A percentile compares a stretch with the other conserved stretches of the same genome.
These are phyloP conservation scores for Carettochelys insculpta DNA, from an alignment of 2,113 vertebrate genomes.

Conservation along the genomic window DNA sequence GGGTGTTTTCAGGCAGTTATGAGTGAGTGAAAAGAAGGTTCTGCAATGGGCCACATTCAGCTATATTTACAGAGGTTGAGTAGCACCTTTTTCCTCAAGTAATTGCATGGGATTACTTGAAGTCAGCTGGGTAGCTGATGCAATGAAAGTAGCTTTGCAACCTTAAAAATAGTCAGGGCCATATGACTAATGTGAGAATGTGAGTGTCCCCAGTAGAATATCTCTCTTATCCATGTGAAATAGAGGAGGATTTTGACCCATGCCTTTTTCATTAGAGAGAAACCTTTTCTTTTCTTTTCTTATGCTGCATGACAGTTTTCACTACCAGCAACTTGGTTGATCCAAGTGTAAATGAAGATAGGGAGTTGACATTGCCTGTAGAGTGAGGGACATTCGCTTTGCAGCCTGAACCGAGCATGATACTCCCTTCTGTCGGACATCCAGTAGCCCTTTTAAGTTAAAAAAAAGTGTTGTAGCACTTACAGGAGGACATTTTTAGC, in stretches of 20 bases:
- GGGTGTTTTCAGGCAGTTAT: not conserved
- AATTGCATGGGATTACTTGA: not conserved
- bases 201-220: not conserved
- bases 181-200: not conserved
- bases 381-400: not conserved
- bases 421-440: not conserved
- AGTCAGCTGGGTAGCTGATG: not conserved
- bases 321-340: not conserved
- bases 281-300: not conserved
- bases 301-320: not conserved
- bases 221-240: not conserved
- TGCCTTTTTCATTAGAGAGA: fast-evolving
- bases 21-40: not conserved
- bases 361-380: not conserved
- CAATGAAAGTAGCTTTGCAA: not conserved
- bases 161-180: not conserved
- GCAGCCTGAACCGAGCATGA: not conserved
- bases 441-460: not conserved
- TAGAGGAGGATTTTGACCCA: not conserved
- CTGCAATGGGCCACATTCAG: not conserved
- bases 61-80: not conserved
- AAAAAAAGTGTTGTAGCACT: not conserved
- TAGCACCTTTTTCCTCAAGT: not conserved
- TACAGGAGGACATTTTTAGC: not conserved
- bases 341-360: not conserved